Conservation (phyloP, 1,140 invertebrate species). For the Bombus turneri region DNA sequence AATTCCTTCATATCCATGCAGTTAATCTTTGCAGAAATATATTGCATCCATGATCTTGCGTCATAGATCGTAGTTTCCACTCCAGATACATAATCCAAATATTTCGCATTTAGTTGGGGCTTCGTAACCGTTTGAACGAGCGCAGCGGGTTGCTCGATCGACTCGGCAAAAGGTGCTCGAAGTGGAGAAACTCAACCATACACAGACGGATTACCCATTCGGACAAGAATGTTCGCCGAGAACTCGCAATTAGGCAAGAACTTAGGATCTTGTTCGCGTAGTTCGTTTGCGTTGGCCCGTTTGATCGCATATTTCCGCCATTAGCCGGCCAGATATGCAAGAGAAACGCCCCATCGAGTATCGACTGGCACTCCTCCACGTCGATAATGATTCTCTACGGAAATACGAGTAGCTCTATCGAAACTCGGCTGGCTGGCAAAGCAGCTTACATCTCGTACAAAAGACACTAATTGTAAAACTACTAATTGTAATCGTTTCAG, state of each 20-base stretch:
- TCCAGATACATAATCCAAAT: neutral
- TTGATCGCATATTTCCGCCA: slow-evolving; percentile 11
- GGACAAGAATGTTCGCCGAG: slow-evolving; percentile 1
- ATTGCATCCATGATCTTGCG: no score
- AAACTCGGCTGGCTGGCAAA: slow-evolving; percentile 31
- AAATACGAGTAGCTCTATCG: slow-evolving; percentile 19
- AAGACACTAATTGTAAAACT: neutral
- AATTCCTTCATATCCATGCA: no score
- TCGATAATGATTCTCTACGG: slow-evolving; percentile 25
- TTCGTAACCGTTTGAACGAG: neutral
- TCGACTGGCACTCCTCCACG: neutral
- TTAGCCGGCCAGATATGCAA: slow-evolving; percentile 17
- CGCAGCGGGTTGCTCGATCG: neutral
- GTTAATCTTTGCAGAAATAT: no score
- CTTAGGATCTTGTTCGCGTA: neutral
- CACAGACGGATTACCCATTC: neutral
- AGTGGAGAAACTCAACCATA: neutral
- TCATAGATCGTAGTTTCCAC: neutral
- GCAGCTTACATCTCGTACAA: slow-evolving; percentile 28
- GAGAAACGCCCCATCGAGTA: slow-evolving; percentile 1
- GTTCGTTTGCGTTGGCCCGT: slow-evolving; percentile 7
- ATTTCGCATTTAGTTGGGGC: neutral
- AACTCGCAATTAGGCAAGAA: slow-evolving; percentile 27
- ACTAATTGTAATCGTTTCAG: no score
- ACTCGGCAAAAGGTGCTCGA: neutral